Conservation (phyloP, 2,113 vertebrate genomes). For the Sander vitreus region DNA sequence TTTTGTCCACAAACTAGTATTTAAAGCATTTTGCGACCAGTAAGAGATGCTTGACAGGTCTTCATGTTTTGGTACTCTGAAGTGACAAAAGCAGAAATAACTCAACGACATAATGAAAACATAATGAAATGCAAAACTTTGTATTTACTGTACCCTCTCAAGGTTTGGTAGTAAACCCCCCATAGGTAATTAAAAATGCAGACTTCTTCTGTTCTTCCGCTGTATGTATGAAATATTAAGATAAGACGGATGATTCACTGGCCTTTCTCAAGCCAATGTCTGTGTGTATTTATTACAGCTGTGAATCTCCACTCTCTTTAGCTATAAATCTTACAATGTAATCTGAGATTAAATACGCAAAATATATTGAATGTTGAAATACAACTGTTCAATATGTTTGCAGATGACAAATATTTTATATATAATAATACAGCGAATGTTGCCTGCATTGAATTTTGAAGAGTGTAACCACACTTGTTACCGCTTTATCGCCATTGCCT, state of each 20-base stretch:
- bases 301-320: constrained; percentile 19
- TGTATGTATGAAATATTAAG: constrained; percentile 67
- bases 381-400: constrained; percentile 10
- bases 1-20: constrained; percentile 7
- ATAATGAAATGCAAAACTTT: constrained; percentile 58
- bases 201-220: constrained; percentile 42
- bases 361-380: constrained; percentile 6
- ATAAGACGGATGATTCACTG: constrained; percentile 39
- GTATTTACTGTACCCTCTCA: constrained; percentile 53
- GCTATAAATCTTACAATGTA: constrained; percentile 17
- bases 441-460: too few relatives aligned
- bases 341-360: constrained; percentile 5
- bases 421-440: too few relatives aligned
- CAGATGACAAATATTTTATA: background rate
- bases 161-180: constrained; percentile 42
- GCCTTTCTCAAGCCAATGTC: constrained; percentile 31
- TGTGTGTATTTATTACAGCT: constrained; percentile 40
- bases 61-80: constrained; percentile 9
- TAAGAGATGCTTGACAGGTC: constrained; percentile 2
- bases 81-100: constrained; percentile 31
- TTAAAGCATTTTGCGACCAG: background rate
- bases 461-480: too few relatives aligned
- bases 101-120: constrained; percentile 43
- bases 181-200: constrained; percentile 69
- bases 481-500: too few relatives aligned